Evolutionary conservation across 2,113 vertebrate species (phyloP).

Genomic region (Anser brachyrhynchus): DNA sequence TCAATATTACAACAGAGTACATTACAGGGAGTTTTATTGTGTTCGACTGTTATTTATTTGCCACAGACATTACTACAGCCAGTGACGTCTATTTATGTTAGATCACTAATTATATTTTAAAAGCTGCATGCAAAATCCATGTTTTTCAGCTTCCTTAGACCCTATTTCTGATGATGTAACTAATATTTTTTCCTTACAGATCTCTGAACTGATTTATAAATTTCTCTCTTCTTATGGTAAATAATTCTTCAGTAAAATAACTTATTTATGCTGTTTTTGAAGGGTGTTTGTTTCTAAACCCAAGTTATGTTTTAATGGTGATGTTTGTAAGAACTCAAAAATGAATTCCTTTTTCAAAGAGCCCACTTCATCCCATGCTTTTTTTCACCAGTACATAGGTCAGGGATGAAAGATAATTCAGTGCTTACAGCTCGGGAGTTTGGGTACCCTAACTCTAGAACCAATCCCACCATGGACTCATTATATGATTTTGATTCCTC

Average conservation of each 20-base stretch:
- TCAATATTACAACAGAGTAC: conserved; percentile 78
- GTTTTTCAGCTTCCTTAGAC: conserved; percentile 11
- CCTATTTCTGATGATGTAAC: neutral
- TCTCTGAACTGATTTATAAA: conserved; percentile 2
- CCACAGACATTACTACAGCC: conserved; percentile 74
- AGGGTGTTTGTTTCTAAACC: neutral
- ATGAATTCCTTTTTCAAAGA: neutral
- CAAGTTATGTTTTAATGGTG: neutral
- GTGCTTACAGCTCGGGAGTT: neutral
- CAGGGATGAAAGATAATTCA: neutral
- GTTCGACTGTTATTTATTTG: conserved; percentile 80
- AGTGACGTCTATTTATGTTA: conserved; percentile 75
- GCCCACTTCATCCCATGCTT: neutral
- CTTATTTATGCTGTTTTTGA: conserved; percentile 55
- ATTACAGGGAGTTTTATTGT: conserved; percentile 80
- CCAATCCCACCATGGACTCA: neutral
- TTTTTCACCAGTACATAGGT: neutral
- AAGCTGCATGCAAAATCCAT: conserved; percentile 36
- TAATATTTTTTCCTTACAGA: neutral
- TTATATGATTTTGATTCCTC: neutral
- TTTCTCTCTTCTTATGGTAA: conserved; percentile 28
- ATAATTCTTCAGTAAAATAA: conserved; percentile 26
- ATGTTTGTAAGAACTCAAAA: neutral
- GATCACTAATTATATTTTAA: conserved; percentile 68
- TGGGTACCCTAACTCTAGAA: neutral